Percentiles rank a stretch among this genome's conserved stretches.
phyloP scores from a whole-genome alignment of 2,113 vertebrate species.

The Phalacrocorax carbo region DNA sequence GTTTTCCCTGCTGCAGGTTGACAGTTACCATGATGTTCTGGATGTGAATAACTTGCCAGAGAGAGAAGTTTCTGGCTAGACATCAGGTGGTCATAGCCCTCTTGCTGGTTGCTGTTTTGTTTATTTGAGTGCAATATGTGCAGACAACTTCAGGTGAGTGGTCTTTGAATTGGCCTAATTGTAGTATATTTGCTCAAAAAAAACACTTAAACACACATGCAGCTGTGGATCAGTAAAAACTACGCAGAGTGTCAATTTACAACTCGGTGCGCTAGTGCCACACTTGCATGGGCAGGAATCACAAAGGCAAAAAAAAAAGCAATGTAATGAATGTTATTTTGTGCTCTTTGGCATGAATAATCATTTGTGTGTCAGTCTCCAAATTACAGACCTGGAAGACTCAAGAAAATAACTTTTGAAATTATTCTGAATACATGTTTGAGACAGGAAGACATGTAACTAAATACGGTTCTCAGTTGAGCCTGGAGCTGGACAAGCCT shows the following conservation, averaged over 20 bases:
- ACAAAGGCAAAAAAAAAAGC: background rate
- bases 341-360: background rate
- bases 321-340: background rate
- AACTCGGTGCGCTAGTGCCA: background rate
- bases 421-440: background rate
- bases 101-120: background rate
- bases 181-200: conserved; percentile 19
- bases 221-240: background rate
- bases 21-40: background rate
- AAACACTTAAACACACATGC: background rate
- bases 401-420: background rate
- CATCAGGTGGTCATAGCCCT: background rate
- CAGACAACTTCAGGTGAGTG: background rate
- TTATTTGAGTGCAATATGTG: background rate
- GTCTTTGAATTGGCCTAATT: conserved; percentile 32
- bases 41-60: background rate
- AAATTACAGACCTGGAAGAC: background rate
- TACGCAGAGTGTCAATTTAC: background rate
- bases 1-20: background rate
- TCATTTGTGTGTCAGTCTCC: background rate
- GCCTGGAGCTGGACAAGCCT: background rate
- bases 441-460: background rate
- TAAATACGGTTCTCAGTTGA: background rate
- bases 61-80: background rate
- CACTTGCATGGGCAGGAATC: background rate